Base-by-base conservation (phyloP, 2,888 invertebrate species). In the Ornithoptera alexandrae region DNA sequence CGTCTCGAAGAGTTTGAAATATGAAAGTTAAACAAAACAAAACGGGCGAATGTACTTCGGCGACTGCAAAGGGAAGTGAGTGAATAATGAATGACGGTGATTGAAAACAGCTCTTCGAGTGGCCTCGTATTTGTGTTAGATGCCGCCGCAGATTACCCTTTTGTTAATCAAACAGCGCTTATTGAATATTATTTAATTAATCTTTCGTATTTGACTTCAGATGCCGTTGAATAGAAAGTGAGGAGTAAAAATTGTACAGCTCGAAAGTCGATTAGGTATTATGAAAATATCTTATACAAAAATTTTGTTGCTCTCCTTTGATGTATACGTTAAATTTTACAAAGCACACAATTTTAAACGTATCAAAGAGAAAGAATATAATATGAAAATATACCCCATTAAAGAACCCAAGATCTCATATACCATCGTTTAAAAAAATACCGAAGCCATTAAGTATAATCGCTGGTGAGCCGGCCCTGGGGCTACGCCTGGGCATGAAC, bases 151-250 rank as follows among this genome's bases (percentile, higher is more conserved):
- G 91, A 92, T 92, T 91, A 90, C 83, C 84, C 88, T 86, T 90
- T 91, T 90, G 89, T 91, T 90, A 89, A 89, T 89, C 90, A 90
- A 91, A 91, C 87, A 89, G 84, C 85, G 86, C 81, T 89, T 88
- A 91, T 90, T 90, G 85, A 90, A 89, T 87, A 87, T 85, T 88
- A 90, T 89, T 90, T 88, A 90, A 92, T 91, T 90, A 90, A 90
- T 91, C 85, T 87, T 86, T 82, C 80, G 78, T 86, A 84, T 89
- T 90, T 90, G 86, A 91, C 89, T 91, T 89, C 73, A 73, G 76
- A 80, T 81, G 80, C 76, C 79, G 78, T 81, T 77, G 46, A 61
- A 72, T 74, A 73, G 74, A 75, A 76, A 73, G 72, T 63, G 71
- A 75, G 70, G 77, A 76, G 74, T 77, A 77, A 80, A 78, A 77